Conservation (phyloP, 2,113 vertebrate species). For the Proterorhinus semilunaris region DNA sequence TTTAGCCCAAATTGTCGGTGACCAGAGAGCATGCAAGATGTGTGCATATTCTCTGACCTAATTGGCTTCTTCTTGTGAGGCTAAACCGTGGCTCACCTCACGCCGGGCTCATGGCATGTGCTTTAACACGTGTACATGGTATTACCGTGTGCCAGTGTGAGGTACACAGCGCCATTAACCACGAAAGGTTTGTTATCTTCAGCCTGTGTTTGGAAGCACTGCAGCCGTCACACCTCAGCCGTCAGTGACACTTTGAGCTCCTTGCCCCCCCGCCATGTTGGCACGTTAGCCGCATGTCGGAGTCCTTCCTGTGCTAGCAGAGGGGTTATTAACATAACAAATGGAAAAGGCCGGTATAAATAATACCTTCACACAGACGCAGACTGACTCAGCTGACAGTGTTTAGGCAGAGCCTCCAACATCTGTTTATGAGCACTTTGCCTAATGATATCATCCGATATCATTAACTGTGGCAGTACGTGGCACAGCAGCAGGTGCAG, state of each 20-base stretch:
- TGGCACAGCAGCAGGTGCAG: slow-evolving; percentile 97
- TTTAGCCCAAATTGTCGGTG: slow-evolving; percentile 65
- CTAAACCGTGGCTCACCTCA: slow-evolving; percentile 24
- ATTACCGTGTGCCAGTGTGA: background rate
- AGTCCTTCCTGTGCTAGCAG: slow-evolving; percentile 94
- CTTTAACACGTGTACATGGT: background rate
- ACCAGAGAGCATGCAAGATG: slow-evolving; percentile 68
- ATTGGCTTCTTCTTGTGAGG: slow-evolving; percentile 50
- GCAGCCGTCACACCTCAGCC: background rate
- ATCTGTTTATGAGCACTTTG: slow-evolving; percentile 99
- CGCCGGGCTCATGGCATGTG: background rate
- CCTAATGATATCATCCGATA: slow-evolving; percentile 99
- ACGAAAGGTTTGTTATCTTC: background rate
- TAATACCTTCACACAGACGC: slow-evolving; percentile 96
- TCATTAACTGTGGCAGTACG: slow-evolving; percentile 99
- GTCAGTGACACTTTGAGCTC: slow-evolving; percentile 2
- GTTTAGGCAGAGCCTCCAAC: slow-evolving; percentile 98
- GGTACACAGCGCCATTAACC: background rate
- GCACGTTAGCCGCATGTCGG: slow-evolving; percentile 79
- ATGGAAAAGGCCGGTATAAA: slow-evolving; percentile 99
- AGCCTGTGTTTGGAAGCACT: background rate
- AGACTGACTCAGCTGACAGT: slow-evolving; percentile 93
- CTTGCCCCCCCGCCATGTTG: slow-evolving; percentile 7
- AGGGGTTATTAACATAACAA: slow-evolving; percentile 99
- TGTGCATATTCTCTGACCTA: slow-evolving; percentile 67